A percentile compares a stretch with the other conserved stretches of the same genome.
Conservation (phyloP, 2,888 invertebrate species). For the Apodemia duryi region DNA sequence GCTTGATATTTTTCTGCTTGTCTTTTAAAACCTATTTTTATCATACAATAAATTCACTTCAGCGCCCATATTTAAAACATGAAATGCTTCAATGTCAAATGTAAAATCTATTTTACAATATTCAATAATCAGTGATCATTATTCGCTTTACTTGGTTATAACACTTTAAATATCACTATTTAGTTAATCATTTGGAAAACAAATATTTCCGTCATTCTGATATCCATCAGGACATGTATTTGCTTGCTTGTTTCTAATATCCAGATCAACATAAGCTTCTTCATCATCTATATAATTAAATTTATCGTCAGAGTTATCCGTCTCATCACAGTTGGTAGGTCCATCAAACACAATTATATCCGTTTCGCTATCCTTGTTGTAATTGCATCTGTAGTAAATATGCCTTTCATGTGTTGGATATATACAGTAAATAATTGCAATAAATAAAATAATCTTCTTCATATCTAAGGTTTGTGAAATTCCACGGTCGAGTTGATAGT, state of each 20-base stretch:
- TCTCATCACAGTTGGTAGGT: constrained; percentile 12
- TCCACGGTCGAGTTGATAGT: neutral
- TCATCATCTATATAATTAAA: neutral
- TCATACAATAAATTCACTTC: neutral
- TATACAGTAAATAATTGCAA: neutral
- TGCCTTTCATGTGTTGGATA: constrained; percentile 13
- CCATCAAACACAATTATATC: constrained; percentile 13
- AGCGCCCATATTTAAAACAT: neutral
- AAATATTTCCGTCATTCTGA: neutral
- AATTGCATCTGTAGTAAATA: constrained; percentile 13
- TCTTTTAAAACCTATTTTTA: neutral
- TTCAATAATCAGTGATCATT: neutral
- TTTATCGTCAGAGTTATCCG: neutral
- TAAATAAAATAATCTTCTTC: neutral
- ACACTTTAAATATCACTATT: neutral
- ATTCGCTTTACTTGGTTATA: neutral
- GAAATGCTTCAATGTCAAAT: neutral
- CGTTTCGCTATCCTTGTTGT: neutral
- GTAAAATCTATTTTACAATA: neutral
- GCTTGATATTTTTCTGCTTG: neutral
- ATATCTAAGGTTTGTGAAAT: neutral
- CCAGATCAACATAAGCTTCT: constrained; percentile 2
- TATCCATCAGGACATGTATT: constrained; percentile 4
- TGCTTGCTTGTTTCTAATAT: neutral
- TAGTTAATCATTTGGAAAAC: constrained; percentile 7